Conservation (phyloP, 1,140 invertebrate species). For the Drepana arcuata region DNA sequence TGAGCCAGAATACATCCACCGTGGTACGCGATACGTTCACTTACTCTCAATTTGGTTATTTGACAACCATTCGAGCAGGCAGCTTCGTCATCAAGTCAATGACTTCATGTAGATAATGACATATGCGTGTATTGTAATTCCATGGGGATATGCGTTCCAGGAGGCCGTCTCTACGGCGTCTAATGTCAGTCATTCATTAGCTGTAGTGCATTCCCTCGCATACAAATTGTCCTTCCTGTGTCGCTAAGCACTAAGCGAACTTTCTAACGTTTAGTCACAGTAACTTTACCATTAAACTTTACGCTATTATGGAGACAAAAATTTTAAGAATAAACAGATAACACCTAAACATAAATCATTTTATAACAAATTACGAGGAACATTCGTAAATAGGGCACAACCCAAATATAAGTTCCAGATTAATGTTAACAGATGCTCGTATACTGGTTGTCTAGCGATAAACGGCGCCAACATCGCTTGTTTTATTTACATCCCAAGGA, state of each 20-base stretch:
- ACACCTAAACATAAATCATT: constrained; percentile 15
- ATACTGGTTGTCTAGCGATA: constrained; percentile 7
- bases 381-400: constrained; percentile 10
- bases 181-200: constrained; percentile 38
- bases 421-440: constrained; percentile 26
- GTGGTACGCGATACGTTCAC: no score
- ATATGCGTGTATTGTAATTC: constrained; percentile 17
- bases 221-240: constrained; percentile 35
- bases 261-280: constrained; percentile 23
- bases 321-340: no score
- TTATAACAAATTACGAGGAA: constrained; percentile 5
- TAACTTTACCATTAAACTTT: constrained; percentile 4
- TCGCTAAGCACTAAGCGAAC: constrained; percentile 6
- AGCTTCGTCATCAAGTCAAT: neutral
- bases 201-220: constrained; percentile 29
- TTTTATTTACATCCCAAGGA: constrained; percentile 48
- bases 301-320: no score
- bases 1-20: no score
- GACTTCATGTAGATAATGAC: constrained; percentile 17
- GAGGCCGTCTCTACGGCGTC: constrained; percentile 20
- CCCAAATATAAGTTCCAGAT: constrained; percentile 24
- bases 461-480: constrained; percentile 36
- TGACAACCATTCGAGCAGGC: neutral
- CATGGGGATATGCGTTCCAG: constrained; percentile 21
- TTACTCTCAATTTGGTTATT: no score